Percentiles rank a stretch among this genome's conserved stretches.
Conservation (phyloP, 2,888 invertebrate species). For the Idaea aversata region DNA sequence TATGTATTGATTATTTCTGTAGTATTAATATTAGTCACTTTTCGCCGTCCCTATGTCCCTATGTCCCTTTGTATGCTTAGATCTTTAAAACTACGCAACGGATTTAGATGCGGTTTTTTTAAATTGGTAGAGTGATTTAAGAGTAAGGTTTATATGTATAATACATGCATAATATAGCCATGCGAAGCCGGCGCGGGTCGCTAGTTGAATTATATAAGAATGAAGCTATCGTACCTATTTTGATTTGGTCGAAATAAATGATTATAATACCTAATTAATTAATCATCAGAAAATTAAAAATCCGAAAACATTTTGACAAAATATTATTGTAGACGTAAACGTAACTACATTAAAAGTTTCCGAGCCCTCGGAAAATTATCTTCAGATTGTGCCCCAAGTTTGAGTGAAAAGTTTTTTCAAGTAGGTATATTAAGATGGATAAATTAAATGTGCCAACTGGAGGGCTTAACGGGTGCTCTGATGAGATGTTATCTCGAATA, state of each 20-base stretch:
- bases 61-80: too few relatives aligned
- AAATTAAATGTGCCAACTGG: constrained; percentile 44
- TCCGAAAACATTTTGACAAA: constrained; percentile 12
- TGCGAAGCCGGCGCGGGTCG: too few relatives aligned
- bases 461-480: constrained; percentile 18
- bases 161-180: too few relatives aligned
- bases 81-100: too few relatives aligned
- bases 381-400: constrained; percentile 50
- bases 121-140: too few relatives aligned
- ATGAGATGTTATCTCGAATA: neutral
- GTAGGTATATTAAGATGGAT: constrained; percentile 42
- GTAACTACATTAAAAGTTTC: constrained; percentile 56
- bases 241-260: neutral
- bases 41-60: too few relatives aligned
- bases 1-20: too few relatives aligned
- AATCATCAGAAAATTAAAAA: neutral
- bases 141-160: too few relatives aligned
- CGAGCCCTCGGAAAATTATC: constrained; percentile 53
- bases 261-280: neutral
- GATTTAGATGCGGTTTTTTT: too few relatives aligned
- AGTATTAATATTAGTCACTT: too few relatives aligned
- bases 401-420: constrained; percentile 35
- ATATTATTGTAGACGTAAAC: constrained; percentile 10
- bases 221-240: too few relatives aligned
- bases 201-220: too few relatives aligned